phyloP scores from a whole-genome alignment of 2,888 invertebrate genomes.

The Eupsilia transversa region DNA sequence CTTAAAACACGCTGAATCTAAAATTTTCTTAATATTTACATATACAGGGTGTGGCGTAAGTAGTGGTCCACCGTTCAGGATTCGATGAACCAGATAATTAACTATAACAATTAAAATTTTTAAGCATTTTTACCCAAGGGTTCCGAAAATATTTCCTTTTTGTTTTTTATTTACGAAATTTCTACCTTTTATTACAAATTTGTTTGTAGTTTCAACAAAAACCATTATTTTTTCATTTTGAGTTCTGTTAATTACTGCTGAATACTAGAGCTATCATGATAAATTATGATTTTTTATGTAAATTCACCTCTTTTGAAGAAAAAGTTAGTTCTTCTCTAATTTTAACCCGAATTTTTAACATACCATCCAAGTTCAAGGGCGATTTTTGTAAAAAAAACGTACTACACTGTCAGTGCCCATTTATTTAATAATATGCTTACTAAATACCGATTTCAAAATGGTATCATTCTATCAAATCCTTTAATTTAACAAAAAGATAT shows the following conservation, averaged over 20 bases:
- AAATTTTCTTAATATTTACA: background rate
- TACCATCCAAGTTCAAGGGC: background rate
- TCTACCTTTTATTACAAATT: no score
- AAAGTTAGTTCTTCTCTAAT: background rate
- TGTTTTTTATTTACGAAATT: background rate
- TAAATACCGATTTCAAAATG: conserved; percentile 3
- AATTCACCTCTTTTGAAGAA: background rate
- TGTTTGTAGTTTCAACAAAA: no score
- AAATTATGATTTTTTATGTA: background rate
- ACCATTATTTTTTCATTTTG: no score
- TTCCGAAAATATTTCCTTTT: no score
- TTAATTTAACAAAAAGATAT: background rate
- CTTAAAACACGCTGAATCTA: conserved; percentile 7
- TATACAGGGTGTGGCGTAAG: background rate
- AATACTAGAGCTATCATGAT: no score
- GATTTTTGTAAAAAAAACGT: conserved; percentile 3
- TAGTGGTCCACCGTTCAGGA: no score
- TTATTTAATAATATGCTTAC: background rate
- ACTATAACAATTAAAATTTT: no score
- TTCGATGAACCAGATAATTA: background rate
- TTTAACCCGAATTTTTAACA: background rate
- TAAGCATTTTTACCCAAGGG: background rate
- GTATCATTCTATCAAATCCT: background rate
- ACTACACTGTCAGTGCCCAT: background rate
- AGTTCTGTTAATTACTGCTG: background rate